A percentile compares a stretch with the other conserved stretches of the same genome.
These are phyloP conservation scores for Cheilosia scutellata DNA, from an alignment of 2,888 invertebrate species.

Conservation along the genomic window DNA sequence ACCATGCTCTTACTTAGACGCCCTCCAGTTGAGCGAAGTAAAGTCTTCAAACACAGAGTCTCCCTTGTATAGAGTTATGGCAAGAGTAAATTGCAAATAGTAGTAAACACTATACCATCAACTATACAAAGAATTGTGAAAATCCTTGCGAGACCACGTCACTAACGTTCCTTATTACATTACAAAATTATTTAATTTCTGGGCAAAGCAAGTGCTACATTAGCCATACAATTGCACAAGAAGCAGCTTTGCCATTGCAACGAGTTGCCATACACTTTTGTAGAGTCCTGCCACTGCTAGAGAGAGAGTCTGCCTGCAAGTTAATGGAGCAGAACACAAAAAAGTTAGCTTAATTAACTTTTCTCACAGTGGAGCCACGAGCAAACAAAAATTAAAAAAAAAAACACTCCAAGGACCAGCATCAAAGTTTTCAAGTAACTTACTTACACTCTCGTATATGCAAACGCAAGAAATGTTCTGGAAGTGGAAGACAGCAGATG, in stretches of 20 bases:
- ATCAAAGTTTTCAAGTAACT: conserved; percentile 67
- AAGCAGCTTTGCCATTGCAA: neutral
- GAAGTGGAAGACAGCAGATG: neutral
- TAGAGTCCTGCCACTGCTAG: conserved; percentile 50
- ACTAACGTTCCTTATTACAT: conserved; percentile 68
- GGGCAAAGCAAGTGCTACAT: conserved; percentile 50
- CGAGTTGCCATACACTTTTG: conserved; percentile 21
- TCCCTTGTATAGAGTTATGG: conserved; percentile 1
- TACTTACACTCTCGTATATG: conserved; percentile 35
- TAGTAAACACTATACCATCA: conserved; percentile 48
- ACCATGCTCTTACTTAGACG: neutral
- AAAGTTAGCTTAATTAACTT: conserved; percentile 73
- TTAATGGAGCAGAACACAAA: conserved; percentile 71
- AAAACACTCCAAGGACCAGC: conserved; percentile 42
- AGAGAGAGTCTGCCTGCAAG: conserved; percentile 49
- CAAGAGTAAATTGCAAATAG: conserved; percentile 13
- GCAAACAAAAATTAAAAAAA: neutral
- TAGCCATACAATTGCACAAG: conserved; percentile 6
- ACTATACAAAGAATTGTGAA: conserved; percentile 57
- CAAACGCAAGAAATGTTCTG: conserved; percentile 37
- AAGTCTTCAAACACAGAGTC: conserved; percentile 4
- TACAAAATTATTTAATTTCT: conserved; percentile 69
- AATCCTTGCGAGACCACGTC: conserved; percentile 60
- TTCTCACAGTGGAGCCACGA: conserved; percentile 39
- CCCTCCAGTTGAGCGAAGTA: conserved; percentile 14